A percentile compares a stretch with the other conserved stretches of the same genome.
Evolutionary conservation across 2,888 invertebrate genomes (phyloP).

Genomic region (Melieria omissa): DNA sequence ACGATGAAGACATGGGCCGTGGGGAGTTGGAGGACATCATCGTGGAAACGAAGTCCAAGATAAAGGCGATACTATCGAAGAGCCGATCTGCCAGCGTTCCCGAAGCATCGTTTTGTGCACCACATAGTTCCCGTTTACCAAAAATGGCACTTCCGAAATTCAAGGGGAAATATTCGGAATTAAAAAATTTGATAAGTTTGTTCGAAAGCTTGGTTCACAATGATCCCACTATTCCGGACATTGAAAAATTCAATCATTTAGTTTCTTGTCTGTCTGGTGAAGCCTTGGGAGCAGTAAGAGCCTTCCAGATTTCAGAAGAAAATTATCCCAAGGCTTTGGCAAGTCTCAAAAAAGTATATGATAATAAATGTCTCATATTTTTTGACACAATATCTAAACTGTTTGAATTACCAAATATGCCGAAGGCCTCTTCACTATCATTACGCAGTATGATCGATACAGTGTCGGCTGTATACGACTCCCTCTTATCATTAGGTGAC

Average conservation of each 20-base stretch:
- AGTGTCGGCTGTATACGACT: conserved; percentile 39
- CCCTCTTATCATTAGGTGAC: conserved; percentile 36
- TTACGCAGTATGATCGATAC: conserved; percentile 43
- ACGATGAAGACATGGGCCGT: background rate
- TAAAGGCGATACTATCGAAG: background rate
- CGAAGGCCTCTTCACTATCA: conserved; percentile 38
- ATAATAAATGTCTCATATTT: conserved; percentile 42
- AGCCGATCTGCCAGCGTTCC: background rate
- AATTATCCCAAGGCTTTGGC: conserved; percentile 40
- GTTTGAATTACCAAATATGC: conserved; percentile 41
- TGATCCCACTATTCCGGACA: conserved; percentile 31
- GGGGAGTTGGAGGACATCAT: conserved; percentile 3
- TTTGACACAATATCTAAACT: conserved; percentile 39
- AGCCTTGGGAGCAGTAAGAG: conserved; percentile 39
- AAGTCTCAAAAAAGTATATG: conserved; percentile 33
- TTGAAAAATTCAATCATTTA: conserved; percentile 39
- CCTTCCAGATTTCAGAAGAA: conserved; percentile 36
- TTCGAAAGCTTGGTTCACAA: conserved; percentile 30
- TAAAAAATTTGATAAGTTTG: conserved; percentile 37
- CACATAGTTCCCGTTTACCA: conserved; percentile 30
- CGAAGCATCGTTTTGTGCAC: background rate
- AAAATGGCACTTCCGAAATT: conserved; percentile 35
- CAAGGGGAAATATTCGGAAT: conserved; percentile 32
- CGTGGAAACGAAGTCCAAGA: background rate
- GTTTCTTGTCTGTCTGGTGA: conserved; percentile 42